phyloP scores from a whole-genome alignment of 2,888 invertebrate species.

The Cyrtodaria siliqua region DNA sequence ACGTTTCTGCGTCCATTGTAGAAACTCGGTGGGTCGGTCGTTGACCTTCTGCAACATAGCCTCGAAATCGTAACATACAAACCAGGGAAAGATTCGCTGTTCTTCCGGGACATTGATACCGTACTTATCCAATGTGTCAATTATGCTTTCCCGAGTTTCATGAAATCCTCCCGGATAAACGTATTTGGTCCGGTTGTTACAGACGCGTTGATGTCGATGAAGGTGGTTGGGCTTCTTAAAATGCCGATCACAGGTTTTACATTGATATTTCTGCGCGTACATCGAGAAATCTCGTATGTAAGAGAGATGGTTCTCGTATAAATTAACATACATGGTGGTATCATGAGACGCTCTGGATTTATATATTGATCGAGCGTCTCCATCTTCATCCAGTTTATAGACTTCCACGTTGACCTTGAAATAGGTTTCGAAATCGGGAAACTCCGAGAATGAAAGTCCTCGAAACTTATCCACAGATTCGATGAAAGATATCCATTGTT shows the following conservation, averaged over 20 bases:
- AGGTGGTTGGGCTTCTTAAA: slow-evolving; percentile 28
- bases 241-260: slow-evolving; percentile 44
- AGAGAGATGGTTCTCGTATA: slow-evolving; percentile 45
- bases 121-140: slow-evolving; percentile 36
- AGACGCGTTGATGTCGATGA: slow-evolving; percentile 36
- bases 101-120: slow-evolving; percentile 36
- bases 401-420: slow-evolving; percentile 45
- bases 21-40: slow-evolving; percentile 15
- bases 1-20: slow-evolving; percentile 26
- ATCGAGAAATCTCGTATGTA: slow-evolving; percentile 24
- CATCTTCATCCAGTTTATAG: slow-evolving; percentile 45
- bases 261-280: slow-evolving; percentile 31
- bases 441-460: no score
- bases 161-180: slow-evolving; percentile 50
- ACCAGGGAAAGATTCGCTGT: slow-evolving; percentile 43
- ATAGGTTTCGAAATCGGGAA: slow-evolving; percentile 26
- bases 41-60: slow-evolving; percentile 28
- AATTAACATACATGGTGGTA: slow-evolving; percentile 47
- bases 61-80: slow-evolving; percentile 46
- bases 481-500: slow-evolving; percentile 24
- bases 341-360: slow-evolving; percentile 34
- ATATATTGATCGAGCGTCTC: slow-evolving; percentile 35
- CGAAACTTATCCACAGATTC: slow-evolving; percentile 21
- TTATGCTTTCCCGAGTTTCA: slow-evolving; percentile 18
- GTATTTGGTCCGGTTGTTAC: slow-evolving; percentile 39